These are phyloP conservation scores for Etheostoma cragini DNA, from an alignment of 2,113 vertebrate species.

Conservation along the genomic window DNA sequence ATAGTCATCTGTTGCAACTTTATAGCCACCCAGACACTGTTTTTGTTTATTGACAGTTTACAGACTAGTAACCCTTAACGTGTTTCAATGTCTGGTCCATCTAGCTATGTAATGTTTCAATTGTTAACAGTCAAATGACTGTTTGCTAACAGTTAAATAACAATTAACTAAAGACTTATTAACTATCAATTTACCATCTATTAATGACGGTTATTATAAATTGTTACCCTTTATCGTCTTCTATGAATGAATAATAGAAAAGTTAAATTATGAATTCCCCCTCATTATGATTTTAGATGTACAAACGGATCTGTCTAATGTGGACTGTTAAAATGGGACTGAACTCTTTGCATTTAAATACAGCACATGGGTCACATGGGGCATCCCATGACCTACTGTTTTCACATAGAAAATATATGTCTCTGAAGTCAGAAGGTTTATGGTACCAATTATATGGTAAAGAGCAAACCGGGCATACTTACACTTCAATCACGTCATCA, in stretches of 20 bases:
- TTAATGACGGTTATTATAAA: too few species aligned
- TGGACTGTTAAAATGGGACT: conserved; percentile 22
- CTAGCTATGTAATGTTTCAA: too few species aligned
- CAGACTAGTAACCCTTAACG: too few species aligned
- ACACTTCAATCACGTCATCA: neutral
- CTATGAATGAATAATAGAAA: neutral
- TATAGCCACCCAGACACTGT: too few species aligned
- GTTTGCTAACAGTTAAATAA: too few species aligned
- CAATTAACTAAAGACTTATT: too few species aligned
- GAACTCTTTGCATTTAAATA: conserved; percentile 37
- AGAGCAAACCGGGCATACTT: neutral
- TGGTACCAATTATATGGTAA: neutral
- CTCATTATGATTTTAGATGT: neutral
- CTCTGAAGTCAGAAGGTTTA: neutral
- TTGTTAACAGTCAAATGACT: too few species aligned
- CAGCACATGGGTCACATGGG: neutral
- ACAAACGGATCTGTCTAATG: conserved; percentile 21
- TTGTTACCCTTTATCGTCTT: neutral
- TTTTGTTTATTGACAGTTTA: too few species aligned
- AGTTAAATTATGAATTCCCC: neutral
- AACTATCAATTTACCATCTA: too few species aligned
- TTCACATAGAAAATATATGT: neutral
- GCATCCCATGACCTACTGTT: neutral
- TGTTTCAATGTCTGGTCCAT: too few species aligned
- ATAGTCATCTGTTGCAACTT: too few species aligned